phyloP scores from a whole-genome alignment of 2,797 vertebrate genomes.

The Notamacropus eugenii region DNA sequence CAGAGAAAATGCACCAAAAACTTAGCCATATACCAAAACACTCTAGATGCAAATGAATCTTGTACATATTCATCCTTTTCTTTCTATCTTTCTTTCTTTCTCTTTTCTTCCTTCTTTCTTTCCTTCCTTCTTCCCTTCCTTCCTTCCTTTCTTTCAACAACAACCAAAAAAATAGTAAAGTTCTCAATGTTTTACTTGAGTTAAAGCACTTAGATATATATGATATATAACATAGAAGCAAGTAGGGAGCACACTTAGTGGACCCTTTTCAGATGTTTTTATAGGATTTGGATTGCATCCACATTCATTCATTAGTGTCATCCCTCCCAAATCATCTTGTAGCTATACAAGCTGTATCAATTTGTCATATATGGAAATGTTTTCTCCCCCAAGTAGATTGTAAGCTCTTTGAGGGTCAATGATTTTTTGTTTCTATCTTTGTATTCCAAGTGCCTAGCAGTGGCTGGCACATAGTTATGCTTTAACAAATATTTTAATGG shows the following conservation, averaged over 20 bases:
- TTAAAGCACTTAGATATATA: not conserved
- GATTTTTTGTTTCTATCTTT: not conserved
- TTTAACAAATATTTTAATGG: constrained; percentile 8
- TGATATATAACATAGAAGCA: not conserved
- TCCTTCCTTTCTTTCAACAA: too few species aligned
- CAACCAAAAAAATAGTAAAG: not conserved
- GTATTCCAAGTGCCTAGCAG: not conserved
- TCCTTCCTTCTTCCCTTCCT: not conserved
- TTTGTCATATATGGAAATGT: not conserved
- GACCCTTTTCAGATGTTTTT: not conserved
- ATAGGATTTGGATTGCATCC: not conserved
- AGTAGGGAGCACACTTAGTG: not conserved
- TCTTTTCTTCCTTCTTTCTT: too few species aligned
- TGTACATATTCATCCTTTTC: not conserved
- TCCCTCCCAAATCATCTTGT: not conserved
- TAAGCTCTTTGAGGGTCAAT: not conserved
- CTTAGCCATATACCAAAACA: not conserved
- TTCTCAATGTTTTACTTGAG: not conserved
- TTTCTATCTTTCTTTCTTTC: too few species aligned
- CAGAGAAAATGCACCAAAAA: not conserved
- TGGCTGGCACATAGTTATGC: not conserved
- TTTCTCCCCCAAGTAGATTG: not conserved
- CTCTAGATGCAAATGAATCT: not conserved
- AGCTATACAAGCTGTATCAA: not conserved
- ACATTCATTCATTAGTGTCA: not conserved